A percentile compares a stretch with the other conserved stretches of the same genome.
Conservation (phyloP, 2,113 vertebrate species). For the Psilopsiagon aurifrons region DNA sequence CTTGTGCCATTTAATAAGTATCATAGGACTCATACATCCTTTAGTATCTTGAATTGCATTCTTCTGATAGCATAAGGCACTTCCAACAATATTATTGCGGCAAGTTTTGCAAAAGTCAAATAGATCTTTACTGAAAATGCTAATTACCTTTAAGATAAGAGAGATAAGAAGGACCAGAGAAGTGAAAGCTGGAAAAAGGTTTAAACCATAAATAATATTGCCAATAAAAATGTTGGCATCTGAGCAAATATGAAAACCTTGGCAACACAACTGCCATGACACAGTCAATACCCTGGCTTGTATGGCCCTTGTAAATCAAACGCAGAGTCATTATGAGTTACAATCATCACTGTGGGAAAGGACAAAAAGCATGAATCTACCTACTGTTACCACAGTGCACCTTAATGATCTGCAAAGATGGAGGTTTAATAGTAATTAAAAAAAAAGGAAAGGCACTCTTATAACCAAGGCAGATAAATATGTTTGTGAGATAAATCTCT, state of each 20-base stretch:
- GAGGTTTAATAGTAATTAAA: background rate
- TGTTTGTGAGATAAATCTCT: background rate
- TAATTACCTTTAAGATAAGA: background rate
- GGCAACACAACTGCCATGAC: background rate
- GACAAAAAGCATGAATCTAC: background rate
- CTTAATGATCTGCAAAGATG: background rate
- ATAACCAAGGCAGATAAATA: background rate
- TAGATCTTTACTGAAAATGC: fast-evolving
- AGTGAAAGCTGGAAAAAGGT: background rate
- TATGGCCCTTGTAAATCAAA: background rate
- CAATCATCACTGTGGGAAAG: background rate
- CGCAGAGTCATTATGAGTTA: background rate
- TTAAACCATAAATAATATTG: background rate
- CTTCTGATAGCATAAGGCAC: background rate
- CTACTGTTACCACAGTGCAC: background rate
- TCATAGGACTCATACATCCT: background rate
- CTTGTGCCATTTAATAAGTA: background rate
- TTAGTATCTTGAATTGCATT: background rate
- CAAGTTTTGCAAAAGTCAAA: background rate
- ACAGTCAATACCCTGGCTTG: background rate
- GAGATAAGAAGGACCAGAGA: background rate
- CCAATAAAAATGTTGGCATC: background rate
- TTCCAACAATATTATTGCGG: background rate
- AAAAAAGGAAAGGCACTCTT: background rate
- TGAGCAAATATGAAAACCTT: background rate